A percentile compares a stretch with the other conserved stretches of the same genome.
Evolutionary conservation across 2,113 vertebrate genomes (phyloP).

Genomic region (Pseudopodoces humilis): DNA sequence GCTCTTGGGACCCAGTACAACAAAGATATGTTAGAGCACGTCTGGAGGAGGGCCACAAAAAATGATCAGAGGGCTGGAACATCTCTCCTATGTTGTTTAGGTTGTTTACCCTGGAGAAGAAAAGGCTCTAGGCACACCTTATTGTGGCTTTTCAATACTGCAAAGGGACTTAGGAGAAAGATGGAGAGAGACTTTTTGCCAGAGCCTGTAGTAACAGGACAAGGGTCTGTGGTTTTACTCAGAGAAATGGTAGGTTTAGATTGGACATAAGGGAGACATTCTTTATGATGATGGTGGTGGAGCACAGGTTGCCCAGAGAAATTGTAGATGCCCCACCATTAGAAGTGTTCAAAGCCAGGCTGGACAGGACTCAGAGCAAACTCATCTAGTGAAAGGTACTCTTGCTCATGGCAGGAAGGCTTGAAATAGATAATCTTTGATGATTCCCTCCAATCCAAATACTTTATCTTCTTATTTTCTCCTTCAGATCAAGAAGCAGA

Average conservation of each 20-base stretch:
- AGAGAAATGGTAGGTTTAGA: background rate
- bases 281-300: background rate
- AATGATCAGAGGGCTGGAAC: background rate
- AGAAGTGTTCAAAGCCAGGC: background rate
- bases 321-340: background rate
- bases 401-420: background rate
- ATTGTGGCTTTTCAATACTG: background rate
- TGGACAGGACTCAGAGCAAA: background rate
- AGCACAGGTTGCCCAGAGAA: background rate
- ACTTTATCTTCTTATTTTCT: background rate
- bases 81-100: background rate
- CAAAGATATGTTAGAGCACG: background rate
- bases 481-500: background rate
- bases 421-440: background rate
- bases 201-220: background rate
- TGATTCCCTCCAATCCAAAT: background rate
- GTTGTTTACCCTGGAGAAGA: background rate
- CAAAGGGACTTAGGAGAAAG: background rate
- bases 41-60: background rate
- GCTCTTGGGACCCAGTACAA: background rate
- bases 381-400: background rate
- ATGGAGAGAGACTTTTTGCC: background rate
- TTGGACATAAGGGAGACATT: background rate
- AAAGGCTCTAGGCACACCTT: background rate
- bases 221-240: background rate